Evolutionary conservation across 2,113 vertebrate genomes (phyloP).

Genomic region (Recurvirostra avosetta): DNA sequence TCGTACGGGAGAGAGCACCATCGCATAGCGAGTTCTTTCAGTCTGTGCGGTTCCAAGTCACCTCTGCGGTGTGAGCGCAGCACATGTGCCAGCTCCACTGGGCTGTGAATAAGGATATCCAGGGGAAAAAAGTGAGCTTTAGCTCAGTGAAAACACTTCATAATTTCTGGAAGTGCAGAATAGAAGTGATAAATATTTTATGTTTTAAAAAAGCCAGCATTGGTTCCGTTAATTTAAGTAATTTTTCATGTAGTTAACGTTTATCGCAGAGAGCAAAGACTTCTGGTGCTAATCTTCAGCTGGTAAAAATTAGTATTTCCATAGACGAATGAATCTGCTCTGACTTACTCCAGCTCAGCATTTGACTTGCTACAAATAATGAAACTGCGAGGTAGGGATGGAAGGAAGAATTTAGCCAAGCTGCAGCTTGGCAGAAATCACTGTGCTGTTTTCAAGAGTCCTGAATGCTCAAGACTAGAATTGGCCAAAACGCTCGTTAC

Average conservation of each 20-base stretch:
- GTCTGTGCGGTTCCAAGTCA: background rate
- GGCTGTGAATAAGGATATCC: background rate
- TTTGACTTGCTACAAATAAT: constrained; percentile 15
- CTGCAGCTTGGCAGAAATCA: constrained; percentile 35
- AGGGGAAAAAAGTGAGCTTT: background rate
- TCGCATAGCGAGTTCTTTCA: background rate
- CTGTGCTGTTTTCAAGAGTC: background rate
- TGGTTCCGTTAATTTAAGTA: constrained; percentile 21
- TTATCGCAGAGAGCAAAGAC: background rate
- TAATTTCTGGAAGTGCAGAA: background rate
- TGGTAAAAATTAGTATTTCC: constrained; percentile 42
- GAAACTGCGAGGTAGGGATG: constrained; percentile 16
- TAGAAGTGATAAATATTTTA: constrained; percentile 34
- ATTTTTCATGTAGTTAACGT: constrained; percentile 17
- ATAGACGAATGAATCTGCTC: background rate
- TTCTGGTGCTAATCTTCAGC: background rate
- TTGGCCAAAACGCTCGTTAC: background rate
- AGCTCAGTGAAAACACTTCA: constrained; percentile 9
- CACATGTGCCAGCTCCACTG: background rate
- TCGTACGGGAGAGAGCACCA: background rate
- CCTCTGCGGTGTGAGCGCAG: background rate
- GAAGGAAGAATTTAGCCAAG: constrained; percentile 28
- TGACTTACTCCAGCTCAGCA: constrained; percentile 13
- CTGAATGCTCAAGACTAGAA: background rate
- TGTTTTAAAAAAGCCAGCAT: background rate